Evolutionary conservation across 2,113 vertebrate genomes (phyloP), one percentile per base, ranked within the genome.

Genomic region (Gobiocypris rarus): DNA sequence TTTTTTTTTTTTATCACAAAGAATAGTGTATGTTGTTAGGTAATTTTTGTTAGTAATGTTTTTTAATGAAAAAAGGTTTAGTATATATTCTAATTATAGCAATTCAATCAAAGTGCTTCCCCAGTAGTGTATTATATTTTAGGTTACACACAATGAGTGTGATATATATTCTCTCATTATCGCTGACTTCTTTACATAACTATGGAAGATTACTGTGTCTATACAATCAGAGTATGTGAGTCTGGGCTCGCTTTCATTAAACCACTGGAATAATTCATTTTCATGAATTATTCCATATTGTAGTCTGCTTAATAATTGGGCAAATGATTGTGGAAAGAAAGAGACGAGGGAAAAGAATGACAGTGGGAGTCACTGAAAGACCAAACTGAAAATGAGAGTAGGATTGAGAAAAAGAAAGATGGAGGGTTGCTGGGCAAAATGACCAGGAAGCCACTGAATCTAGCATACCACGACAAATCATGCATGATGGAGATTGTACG

Each of bases 401-500:
- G 24, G 4, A 63, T 31, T 22, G 7, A 79, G 59, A 74, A 34
- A 79, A 26, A 50, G 54, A 38, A 73, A 67, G 22, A 81, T 28
- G 8, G 17, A 69, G 17, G 19, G 43, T 84, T 28, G 8, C 38
- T 54, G 82, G 82, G 82, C 14, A 34, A 65, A 59, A 34, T 19
- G 15, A 9, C 43, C 41, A 78, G 59, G 45, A 81, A 85, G 48
- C 63, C 1, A 26, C 9, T 22, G 79, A 69, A 41, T 58, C 59
- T 38, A 67, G 69, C 9, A 81, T 26, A 48, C 45, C 74, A 61
- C 81, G 87, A 67, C 81, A 69, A 86, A 82, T 74, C 83, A 45
- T 85, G 90, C 52, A 48, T 88, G 45, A 82, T 82, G 75, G 65
- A 74, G 19, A 67, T 75, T 89, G 69, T 83, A 87, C 78, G 28